Base-by-base conservation (phyloP, 2,888 invertebrate species). In the Pharmacophagus antenor region DNA sequence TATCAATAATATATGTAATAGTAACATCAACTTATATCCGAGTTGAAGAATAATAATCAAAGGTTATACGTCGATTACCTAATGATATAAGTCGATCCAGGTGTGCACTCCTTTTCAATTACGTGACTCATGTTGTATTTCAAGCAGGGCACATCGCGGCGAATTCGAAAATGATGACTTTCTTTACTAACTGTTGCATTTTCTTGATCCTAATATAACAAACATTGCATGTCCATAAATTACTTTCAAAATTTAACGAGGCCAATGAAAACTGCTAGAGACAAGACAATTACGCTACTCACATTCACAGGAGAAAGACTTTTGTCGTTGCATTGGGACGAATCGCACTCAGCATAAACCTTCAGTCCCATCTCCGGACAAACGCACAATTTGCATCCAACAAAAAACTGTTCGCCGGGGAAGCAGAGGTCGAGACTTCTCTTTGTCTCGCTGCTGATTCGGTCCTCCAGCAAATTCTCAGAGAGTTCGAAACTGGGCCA, bases 351-450 rank as follows among this genome's bases (percentile, higher is more conserved):
- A 0, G 89, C 87, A 58, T 83, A 86, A 4, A 76, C 71, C 53
- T 76, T 81, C 31, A 89, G 61, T 0, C 91, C 91, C 68, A 84
- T 77, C 4, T 87, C 88, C 1, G 89, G 83, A 63, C 91, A 91
- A 0, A 83, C 67, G 65, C 91, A 91, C 1, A 83, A 67, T 50
- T 87, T 87, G 62, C 91, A 91, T 0, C 79, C 90, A 1, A 73
- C 65, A 15, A 75, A 73, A 63, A 84, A 91, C 62, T 85, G 82
- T 62, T 89, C 87, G 0, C 88, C 88, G 7, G 88, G 88, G 56
- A 85, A 88, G 62, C 89, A 89, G 0, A 81, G 65, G 12, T 87
- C 83, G 18, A 88, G 68, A 62, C 71, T 79, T 53, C 80, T 73
- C 0, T 71, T 70, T 0, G 70, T 67, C 1, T 76, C 72, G 3